Percentiles rank a stretch among this genome's conserved stretches.
Evolutionary conservation across 1,140 invertebrate genomes (phyloP).

Genomic region (Apolygus lucorum): DNA sequence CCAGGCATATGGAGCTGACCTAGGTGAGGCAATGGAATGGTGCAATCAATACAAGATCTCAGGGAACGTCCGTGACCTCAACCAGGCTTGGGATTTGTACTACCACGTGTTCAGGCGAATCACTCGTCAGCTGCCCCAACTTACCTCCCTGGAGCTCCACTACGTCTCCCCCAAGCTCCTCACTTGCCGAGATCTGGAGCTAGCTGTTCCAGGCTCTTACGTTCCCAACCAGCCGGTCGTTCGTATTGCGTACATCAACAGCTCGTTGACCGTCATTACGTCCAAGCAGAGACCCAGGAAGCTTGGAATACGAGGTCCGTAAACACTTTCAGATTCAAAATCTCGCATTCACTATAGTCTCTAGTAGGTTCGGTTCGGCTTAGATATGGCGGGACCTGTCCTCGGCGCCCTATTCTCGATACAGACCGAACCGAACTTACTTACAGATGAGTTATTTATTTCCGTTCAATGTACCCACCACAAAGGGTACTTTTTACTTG

Average conservation of each 20-base stretch:
- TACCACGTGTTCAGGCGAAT: slow-evolving; percentile 96
- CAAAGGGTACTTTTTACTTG: too few species aligned
- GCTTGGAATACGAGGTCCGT: slow-evolving; percentile 72
- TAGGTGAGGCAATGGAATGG: slow-evolving; percentile 90
- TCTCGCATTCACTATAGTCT: too few species aligned
- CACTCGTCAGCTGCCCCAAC: slow-evolving; percentile 82
- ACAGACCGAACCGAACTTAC: too few species aligned
- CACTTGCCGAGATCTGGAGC: slow-evolving; percentile 78
- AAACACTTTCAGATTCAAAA: too few species aligned
- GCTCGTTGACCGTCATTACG: slow-evolving; percentile 80
- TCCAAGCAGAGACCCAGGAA: slow-evolving; percentile 97
- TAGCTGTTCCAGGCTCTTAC: slow-evolving; percentile 94
- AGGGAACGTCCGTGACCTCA: slow-evolving; percentile 80
- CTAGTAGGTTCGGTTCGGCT: too few species aligned
- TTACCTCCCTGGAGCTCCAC: slow-evolving; percentile 82
- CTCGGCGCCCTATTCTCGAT: too few species aligned
- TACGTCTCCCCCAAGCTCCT: slow-evolving; percentile 91
- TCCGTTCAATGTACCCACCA: too few species aligned
- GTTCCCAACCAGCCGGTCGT: slow-evolving; percentile 78
- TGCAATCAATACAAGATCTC: slow-evolving; percentile 80
- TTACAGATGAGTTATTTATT: too few species aligned
- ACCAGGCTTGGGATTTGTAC: slow-evolving; percentile 98
- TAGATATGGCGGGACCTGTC: too few species aligned
- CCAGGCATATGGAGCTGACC: slow-evolving; percentile 81
- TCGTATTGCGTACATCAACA: slow-evolving; percentile 80